Evolutionary conservation across 1,140 invertebrate genomes (phyloP), one percentile per base, ranked within the genome.

Genomic region (Brachionus manjavacas): DNA sequence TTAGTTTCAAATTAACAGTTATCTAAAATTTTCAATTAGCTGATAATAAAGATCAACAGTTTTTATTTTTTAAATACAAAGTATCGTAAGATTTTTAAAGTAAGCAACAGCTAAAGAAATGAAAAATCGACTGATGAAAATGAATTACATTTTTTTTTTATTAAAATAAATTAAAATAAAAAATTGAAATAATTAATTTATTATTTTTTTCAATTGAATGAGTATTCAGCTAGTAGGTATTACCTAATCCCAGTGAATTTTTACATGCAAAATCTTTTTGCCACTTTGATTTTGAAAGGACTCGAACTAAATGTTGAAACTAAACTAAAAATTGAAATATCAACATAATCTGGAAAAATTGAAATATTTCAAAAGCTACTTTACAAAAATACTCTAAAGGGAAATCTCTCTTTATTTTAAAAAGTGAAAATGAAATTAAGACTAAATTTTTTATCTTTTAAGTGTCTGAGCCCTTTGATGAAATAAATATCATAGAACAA

Each of bases 381-480:
- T 72, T 41, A 43, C n/a, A 72, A 72, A n/a, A 28, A 46, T 46
- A n/a, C 43, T 46, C 43, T 3, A 12, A 46, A n/a, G 14, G 43
- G 4, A 46, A 23, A 55, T 55, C 16, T 60, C 52, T 20, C 25
- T 2, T 60, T 60, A 60, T 16, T 8, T n/a, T 23, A 20, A 4
- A 6, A 11, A 20, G 16, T 60, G n/a, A 60, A 46, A 20, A 60
- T 25, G 20, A 60, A 60, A 23, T 8, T 20, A 6, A 60, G 25
- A 60, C 20, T 60, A 20, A 60, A 20, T 23, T 60, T 60, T 60
- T 16, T 55, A 35, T 31, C 35, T 8, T 84, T 84, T 84, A 60
- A 25, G 85, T 85, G 43, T 76, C 76, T 11, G 52, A 74, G 7
- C 78, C 64, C 2, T 84, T 84, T 43, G 28, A 43, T 72, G 43